These are phyloP conservation scores for Nasonovia ribisnigri DNA, from an alignment of 2,888 invertebrate species.

Conservation along the genomic window DNA sequence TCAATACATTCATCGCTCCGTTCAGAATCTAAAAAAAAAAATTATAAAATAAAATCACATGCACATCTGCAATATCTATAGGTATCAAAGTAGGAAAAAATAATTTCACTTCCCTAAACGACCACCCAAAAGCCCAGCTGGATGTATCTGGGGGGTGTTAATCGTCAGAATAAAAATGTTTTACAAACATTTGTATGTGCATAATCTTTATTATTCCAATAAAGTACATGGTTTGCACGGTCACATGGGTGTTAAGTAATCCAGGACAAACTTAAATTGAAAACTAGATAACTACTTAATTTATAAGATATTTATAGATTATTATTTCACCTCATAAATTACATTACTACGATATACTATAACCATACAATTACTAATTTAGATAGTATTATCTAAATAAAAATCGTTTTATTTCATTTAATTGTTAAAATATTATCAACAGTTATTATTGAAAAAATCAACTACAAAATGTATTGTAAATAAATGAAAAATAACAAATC, in stretches of 20 bases:
- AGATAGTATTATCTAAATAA: neutral
- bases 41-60: no score
- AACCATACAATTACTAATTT: neutral
- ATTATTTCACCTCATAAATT: neutral
- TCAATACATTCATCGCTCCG: no score
- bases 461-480: neutral
- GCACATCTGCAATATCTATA: no score
- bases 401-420: neutral
- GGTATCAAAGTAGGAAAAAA: no score
- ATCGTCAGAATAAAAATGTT: neutral
- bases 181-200: neutral
- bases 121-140: no score
- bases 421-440: no score
- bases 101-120: no score
- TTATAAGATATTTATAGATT: neutral
- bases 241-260: no score
- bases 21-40: no score
- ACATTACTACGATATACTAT: neutral
- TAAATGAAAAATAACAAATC: neutral
- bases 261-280: no score
- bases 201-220: neutral
- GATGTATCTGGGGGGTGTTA: neutral
- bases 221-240: no score
- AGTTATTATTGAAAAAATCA: neutral
- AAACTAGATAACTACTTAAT: no score